Evolutionary conservation across 1,140 invertebrate species (phyloP).

Genomic region (Pinna nobilis): DNA sequence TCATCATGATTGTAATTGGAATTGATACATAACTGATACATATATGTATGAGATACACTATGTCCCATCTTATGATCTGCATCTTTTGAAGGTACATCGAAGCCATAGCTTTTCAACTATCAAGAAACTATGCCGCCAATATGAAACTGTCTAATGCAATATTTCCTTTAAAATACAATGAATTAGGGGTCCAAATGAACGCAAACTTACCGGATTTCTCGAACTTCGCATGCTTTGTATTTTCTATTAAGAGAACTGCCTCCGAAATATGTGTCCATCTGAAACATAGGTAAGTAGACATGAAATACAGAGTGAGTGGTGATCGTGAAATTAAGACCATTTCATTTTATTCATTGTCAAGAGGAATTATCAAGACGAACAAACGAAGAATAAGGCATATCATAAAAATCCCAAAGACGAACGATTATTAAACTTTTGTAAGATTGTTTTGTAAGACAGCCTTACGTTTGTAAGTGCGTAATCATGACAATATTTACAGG

Average conservation of each 20-base stretch:
- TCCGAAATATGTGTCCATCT: slow-evolving; percentile 33
- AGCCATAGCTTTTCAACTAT: too few species aligned
- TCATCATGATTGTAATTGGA: too few species aligned
- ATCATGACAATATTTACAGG: too few species aligned
- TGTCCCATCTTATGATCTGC: background rate
- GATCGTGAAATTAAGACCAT: background rate
- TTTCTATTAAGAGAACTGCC: background rate
- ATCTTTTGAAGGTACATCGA: background rate
- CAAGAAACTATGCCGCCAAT: background rate
- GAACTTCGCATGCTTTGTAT: slow-evolving; percentile 28
- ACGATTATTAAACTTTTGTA: too few species aligned
- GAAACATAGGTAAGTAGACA: background rate
- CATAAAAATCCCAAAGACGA: background rate
- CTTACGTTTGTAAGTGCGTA: too few species aligned
- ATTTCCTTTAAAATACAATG: background rate
- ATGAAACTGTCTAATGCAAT: background rate
- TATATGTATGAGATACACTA: background rate
- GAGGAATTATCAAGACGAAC: background rate
- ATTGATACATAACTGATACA: background rate
- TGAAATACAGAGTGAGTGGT: background rate
- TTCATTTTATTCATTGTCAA: background rate
- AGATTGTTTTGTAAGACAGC: too few species aligned
- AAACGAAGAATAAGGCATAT: background rate
- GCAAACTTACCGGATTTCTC: slow-evolving; percentile 33
- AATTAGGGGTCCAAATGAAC: background rate